Evolutionary conservation across 2,113 vertebrate genomes (phyloP).

Genomic region (Embiotoca jacksoni): DNA sequence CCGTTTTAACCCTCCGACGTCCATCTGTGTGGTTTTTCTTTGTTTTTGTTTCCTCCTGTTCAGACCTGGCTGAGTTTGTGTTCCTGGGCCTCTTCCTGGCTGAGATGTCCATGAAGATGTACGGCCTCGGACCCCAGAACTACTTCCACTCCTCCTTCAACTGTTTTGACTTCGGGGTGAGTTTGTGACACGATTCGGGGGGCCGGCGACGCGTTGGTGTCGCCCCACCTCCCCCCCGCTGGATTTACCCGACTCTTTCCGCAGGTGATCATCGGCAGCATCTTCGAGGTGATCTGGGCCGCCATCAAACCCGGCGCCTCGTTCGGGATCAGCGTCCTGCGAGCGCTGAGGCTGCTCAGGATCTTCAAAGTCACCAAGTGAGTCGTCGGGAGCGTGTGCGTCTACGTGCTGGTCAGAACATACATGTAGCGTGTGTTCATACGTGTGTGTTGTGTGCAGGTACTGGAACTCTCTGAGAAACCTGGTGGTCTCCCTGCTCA

Average conservation of each 20-base stretch:
- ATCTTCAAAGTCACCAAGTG: slow-evolving; percentile 99
- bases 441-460: slow-evolving; percentile 77
- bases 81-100: slow-evolving; percentile 96
- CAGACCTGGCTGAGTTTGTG: slow-evolving; percentile 97
- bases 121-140: slow-evolving; percentile 93
- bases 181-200: slow-evolving; percentile 39
- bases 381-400: slow-evolving; percentile 55
- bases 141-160: slow-evolving; percentile 99
- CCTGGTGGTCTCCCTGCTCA: slow-evolving; percentile 95
- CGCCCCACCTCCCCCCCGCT: no score
- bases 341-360: slow-evolving; percentile 92
- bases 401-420: background rate
- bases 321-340: slow-evolving; percentile 95
- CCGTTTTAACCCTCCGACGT: background rate
- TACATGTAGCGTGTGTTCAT: background rate
- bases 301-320: slow-evolving; percentile 94
- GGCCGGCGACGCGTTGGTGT: no score
- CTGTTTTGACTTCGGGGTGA: slow-evolving; percentile 98
- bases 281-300: slow-evolving; percentile 98
- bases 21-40: slow-evolving; percentile 31
- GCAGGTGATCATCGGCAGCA: slow-evolving; percentile 97
- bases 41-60: slow-evolving; percentile 3
- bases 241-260: slow-evolving; percentile 33
- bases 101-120: slow-evolving; percentile 99
- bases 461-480: slow-evolving; percentile 98